Percentiles rank a stretch among this genome's conserved stretches.
These are phyloP conservation scores for Coluber constrictor DNA, from an alignment of 2,797 vertebrate genomes.

Conservation along the genomic window DNA sequence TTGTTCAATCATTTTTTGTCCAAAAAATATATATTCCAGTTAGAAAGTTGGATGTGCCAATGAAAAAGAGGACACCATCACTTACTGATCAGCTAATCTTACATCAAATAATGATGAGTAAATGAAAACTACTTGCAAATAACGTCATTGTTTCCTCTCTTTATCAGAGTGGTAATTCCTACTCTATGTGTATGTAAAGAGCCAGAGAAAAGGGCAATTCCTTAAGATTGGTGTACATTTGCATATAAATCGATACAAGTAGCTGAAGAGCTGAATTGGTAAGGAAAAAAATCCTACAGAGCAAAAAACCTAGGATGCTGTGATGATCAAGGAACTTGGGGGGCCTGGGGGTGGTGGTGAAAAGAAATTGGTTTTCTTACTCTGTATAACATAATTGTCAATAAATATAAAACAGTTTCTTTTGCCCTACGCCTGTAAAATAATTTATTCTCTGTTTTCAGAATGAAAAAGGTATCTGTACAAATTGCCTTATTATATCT, in stretches of 20 bases:
- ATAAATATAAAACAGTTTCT: not conserved
- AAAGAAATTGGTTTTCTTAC: not conserved
- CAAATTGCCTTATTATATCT: not conserved
- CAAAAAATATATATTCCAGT: not conserved
- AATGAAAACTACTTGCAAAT: not conserved
- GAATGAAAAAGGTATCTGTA: not conserved
- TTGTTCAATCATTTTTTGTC: not conserved
- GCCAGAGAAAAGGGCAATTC: not conserved
- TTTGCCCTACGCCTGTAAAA: not conserved
- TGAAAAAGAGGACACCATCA: not conserved
- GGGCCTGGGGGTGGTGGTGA: not conserved
- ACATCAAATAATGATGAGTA: not conserved
- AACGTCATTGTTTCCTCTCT: not conserved
- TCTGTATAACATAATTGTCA: not conserved
- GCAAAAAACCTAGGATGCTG: not conserved
- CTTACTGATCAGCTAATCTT: slow-evolving; percentile 15
- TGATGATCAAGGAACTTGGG: not conserved
- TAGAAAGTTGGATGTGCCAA: not conserved
- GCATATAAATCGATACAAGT: not conserved
- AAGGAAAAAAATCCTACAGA: not conserved
- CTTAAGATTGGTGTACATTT: not conserved
- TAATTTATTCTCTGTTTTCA: not conserved
- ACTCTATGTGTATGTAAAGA: not conserved
- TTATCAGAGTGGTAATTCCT: not conserved
- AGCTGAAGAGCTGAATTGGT: not conserved